Percentiles rank a stretch among this genome's conserved stretches.
Conservation (phyloP, 2,888 invertebrate species). For the Zele albiditarsus region DNA sequence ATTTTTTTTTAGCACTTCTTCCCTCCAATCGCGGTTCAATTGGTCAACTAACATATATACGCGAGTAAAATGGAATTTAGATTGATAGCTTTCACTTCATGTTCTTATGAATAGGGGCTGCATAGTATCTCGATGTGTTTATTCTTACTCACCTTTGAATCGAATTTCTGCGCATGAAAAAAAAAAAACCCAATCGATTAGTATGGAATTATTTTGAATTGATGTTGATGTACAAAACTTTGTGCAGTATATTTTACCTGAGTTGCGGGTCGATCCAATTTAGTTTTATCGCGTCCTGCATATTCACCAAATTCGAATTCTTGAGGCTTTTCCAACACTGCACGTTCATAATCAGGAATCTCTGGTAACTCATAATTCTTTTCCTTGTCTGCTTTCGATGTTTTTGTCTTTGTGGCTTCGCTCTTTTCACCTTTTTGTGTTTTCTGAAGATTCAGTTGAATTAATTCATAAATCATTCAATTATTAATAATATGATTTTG, state of each 20-base stretch:
- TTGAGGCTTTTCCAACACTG: constrained; percentile 77
- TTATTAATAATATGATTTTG: neutral
- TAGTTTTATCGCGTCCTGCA: constrained; percentile 66
- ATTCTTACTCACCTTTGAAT: constrained; percentile 66
- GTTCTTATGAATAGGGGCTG: no score
- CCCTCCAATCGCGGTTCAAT: no score
- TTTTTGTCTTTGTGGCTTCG: constrained; percentile 65
- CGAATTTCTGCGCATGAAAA: constrained; percentile 63
- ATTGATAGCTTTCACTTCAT: no score
- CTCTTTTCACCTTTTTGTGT: constrained; percentile 65
- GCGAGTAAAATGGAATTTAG: no score
- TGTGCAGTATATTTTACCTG: constrained; percentile 58
- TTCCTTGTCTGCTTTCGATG: constrained; percentile 63
- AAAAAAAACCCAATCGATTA: constrained; percentile 22
- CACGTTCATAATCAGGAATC: constrained; percentile 82
- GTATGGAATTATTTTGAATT: neutral
- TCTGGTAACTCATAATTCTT: constrained; percentile 69
- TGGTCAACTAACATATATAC: no score
- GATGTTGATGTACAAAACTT: neutral
- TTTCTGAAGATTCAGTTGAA: constrained; percentile 60
- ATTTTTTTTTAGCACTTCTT: no score
- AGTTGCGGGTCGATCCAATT: constrained; percentile 65
- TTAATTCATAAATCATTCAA: neutral
- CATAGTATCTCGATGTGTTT: no score
- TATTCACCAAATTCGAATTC: constrained; percentile 69